Percentiles rank a stretch among this genome's conserved stretches.
These are phyloP conservation scores for Pelusios castaneus DNA, from an alignment of 2,113 vertebrate species.

Conservation along the genomic window DNA sequence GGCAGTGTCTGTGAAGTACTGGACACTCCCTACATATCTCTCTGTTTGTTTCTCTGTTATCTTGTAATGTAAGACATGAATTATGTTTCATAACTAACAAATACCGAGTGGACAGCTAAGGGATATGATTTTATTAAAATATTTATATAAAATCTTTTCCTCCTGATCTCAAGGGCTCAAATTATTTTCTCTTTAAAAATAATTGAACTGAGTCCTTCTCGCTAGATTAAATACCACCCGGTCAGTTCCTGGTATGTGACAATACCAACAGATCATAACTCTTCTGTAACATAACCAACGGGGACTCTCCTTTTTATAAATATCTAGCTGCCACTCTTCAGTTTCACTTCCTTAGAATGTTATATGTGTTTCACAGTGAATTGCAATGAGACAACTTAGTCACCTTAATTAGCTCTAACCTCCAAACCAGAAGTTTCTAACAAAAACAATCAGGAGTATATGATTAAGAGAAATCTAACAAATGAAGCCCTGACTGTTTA, in stretches of 20 bases:
- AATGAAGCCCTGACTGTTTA: not conserved
- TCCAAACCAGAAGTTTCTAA: not conserved
- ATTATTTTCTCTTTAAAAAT: not conserved
- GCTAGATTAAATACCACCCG: not conserved
- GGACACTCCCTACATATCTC: not conserved
- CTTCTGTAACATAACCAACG: fast-evolving
- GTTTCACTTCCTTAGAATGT: not conserved
- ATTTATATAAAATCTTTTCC: no score
- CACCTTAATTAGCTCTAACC: constrained; percentile 30
- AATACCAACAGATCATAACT: fast-evolving
- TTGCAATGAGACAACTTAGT: not conserved
- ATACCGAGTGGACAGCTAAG: not conserved
- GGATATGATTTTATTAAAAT: not conserved
- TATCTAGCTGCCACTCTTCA: not conserved
- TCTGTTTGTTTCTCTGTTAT: not conserved
- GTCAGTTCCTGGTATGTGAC: fast-evolving
- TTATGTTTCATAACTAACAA: not conserved
- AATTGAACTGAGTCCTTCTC: not conserved
- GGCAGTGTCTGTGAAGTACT: fast-evolving
- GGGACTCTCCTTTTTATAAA: not conserved
- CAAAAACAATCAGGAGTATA: not conserved
- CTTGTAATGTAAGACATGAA: not conserved
- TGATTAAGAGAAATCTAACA: not conserved
- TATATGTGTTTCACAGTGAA: constrained; percentile 9
- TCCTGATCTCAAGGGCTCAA: not conserved